Percentiles rank a stretch among this genome's conserved stretches.
Conservation (phyloP, 2,888 invertebrate genomes). For the Trilocha varians region DNA sequence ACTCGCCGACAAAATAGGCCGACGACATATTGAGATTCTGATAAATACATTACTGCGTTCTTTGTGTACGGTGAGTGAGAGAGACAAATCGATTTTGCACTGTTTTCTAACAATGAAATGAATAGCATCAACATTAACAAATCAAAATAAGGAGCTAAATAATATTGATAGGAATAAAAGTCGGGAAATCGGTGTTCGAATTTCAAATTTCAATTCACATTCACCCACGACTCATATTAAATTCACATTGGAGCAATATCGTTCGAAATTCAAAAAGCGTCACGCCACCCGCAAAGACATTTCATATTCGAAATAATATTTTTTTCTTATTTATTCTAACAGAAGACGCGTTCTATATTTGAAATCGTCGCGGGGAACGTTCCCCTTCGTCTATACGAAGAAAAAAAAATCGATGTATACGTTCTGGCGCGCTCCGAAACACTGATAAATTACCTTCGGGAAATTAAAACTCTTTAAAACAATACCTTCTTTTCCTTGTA, state of each 20-base stretch:
- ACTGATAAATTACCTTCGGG: slow-evolving; percentile 72
- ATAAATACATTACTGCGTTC: neutral
- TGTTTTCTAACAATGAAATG: too few species aligned
- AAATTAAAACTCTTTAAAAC: slow-evolving; percentile 73
- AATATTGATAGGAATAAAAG: too few species aligned
- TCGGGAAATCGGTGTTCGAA: too few species aligned
- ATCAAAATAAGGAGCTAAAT: neutral
- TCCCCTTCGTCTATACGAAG: slow-evolving; percentile 37
- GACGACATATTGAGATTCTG: slow-evolving; percentile 1
- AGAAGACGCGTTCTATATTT: slow-evolving; percentile 58
- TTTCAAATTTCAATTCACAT: neutral
- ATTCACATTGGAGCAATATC: neutral
- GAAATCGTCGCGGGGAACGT: slow-evolving; percentile 58
- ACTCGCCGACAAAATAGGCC: neutral
- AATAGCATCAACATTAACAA: neutral
- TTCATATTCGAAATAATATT: slow-evolving; percentile 50
- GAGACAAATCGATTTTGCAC: too few species aligned
- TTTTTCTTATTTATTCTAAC: slow-evolving; percentile 43
- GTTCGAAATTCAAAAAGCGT: slow-evolving; percentile 15
- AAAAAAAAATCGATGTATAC: slow-evolving; percentile 47
- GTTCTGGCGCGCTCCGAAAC: slow-evolving; percentile 36
- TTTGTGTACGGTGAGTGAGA: too few species aligned
- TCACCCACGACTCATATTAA: neutral
- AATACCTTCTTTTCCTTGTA: slow-evolving; percentile 58
- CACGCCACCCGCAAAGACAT: slow-evolving; percentile 62